Base-by-base conservation (phyloP, 2,113 vertebrate genomes). In the Polypterus bichir region DNA sequence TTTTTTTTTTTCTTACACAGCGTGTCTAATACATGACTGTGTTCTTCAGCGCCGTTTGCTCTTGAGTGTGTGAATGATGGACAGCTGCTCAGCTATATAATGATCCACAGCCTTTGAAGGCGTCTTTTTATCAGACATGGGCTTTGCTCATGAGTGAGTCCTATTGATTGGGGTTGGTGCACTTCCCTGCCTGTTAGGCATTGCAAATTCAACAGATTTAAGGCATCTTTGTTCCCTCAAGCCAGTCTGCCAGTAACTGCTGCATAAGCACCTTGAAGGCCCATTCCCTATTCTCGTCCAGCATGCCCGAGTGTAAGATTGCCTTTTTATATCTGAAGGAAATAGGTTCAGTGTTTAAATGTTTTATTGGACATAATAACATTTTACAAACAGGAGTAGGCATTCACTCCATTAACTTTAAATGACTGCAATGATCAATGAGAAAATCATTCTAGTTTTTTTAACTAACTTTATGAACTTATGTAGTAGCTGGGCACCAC, bases 131-230 rank as follows among this genome's bases (percentile, higher is more conserved):
- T 78, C 73, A 71, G 68, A 69, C 64, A 62, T 6, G 64, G 70
- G 71, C 67, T 75, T 81, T 80, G 74, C 70, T 75, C 72, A 27
- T 73, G 76, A 77, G 71, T 77, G 67, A 81, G 70, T 68, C 71
- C 69, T 71, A 70, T 74, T 71, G 72, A 74, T 76, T 71, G 79
- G 65, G 67, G 68, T 69, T 71, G 75, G 69, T 71, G 65, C 73
- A 59, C 69, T 71, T 77, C 70, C 68, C 66, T 9, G 64, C 68
- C 71, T 74, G 69, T 64, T 81, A 73, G 78, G 72, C 68, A 70
- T 68, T 63, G 69, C 74, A 76, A 70, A 73, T 68, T 73, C 68
- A 62, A 10, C 10, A 5, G 54, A 55, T 55, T 55, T 6, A 55
- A 55, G 9, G 54, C 5, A 55, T 10, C 5, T 3, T 55, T 10